A percentile compares a stretch with the other conserved stretches of the same genome.
These are phyloP conservation scores for Hypsopygia costalis DNA, from an alignment of 2,888 invertebrate genomes.

Conservation along the genomic window DNA sequence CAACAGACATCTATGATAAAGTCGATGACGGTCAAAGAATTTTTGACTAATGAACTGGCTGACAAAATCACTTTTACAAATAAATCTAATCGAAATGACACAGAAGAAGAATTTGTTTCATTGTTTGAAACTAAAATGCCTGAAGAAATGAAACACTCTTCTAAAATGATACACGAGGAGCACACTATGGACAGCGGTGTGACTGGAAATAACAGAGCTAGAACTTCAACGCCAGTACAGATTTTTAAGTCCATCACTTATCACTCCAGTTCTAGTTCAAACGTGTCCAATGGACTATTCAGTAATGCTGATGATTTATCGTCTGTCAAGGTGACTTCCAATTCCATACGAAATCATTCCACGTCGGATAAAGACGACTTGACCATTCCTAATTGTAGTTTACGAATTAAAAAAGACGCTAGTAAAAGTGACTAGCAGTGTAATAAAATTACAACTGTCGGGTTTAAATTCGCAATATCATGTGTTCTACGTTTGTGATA, in stretches of 20 bases:
- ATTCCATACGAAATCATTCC: constrained; percentile 65
- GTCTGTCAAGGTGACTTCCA: constrained; percentile 74
- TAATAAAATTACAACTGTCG: constrained; percentile 20
- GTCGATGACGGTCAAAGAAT: constrained; percentile 74
- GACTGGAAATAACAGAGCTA: constrained; percentile 53
- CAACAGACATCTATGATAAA: constrained; percentile 59
- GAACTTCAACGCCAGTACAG: constrained; percentile 81
- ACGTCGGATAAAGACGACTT: constrained; percentile 71
- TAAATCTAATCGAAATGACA: constrained; percentile 45
- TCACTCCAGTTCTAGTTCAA: constrained; percentile 71
- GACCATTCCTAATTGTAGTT: constrained; percentile 70
- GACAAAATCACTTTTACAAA: constrained; percentile 69
- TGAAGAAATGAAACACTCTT: constrained; percentile 51
- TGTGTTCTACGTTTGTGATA: constrained; percentile 13
- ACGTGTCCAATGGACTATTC: constrained; percentile 68
- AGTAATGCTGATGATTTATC: constrained; percentile 79
- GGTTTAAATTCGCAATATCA: constrained; percentile 9
- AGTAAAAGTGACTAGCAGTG: constrained; percentile 57
- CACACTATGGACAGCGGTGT: constrained; percentile 42
- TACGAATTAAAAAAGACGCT: constrained; percentile 59
- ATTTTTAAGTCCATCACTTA: constrained; percentile 64
- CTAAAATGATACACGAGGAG: constrained; percentile 33
- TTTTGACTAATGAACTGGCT: constrained; percentile 61
- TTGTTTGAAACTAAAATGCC: constrained; percentile 69
- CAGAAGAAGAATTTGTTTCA: constrained; percentile 60